Conservation (phyloP, 2,888 invertebrate species). For the Colostygia pectinataria region DNA sequence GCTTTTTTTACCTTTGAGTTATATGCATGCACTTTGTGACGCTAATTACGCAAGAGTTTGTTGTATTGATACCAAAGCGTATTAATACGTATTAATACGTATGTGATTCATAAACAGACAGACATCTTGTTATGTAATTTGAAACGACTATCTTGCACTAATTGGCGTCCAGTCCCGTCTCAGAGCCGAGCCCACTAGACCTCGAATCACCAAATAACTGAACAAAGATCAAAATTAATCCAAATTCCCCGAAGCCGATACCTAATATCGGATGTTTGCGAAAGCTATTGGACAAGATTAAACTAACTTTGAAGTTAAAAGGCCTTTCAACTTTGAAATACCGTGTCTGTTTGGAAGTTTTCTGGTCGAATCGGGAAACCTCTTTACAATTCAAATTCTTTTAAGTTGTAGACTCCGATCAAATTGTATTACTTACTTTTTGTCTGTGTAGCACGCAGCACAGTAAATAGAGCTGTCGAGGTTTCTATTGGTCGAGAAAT, state of each 20-base stretch:
- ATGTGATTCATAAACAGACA: conserved; percentile 53
- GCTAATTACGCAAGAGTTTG: conserved; percentile 61
- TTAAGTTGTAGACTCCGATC: no score
- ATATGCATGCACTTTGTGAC: conserved; percentile 64
- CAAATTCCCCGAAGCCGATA: conserved; percentile 18
- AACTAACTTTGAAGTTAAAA: conserved; percentile 12
- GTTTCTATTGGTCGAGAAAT: no score
- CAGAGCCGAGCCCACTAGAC: conserved; percentile 30
- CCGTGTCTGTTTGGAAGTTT: neutral
- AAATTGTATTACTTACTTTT: no score
- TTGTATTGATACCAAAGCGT: no score
- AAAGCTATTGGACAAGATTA: conserved; percentile 12
- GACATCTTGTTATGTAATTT: conserved; percentile 28
- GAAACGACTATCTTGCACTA: conserved; percentile 33
- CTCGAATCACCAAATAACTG: conserved; percentile 5
- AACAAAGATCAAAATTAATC: conserved; percentile 14
- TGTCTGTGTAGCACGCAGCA: no score
- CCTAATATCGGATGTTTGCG: conserved; percentile 11
- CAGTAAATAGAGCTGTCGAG: no score
- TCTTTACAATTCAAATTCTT: no score
- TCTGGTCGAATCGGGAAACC: neutral
- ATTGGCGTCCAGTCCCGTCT: conserved; percentile 34
- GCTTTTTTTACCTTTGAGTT: conserved; percentile 59
- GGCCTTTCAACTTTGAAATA: neutral
- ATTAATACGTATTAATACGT: conserved; percentile 7